phyloP scores from a whole-genome alignment of 1,140 invertebrate genomes.

The Liolophura sinensis region DNA sequence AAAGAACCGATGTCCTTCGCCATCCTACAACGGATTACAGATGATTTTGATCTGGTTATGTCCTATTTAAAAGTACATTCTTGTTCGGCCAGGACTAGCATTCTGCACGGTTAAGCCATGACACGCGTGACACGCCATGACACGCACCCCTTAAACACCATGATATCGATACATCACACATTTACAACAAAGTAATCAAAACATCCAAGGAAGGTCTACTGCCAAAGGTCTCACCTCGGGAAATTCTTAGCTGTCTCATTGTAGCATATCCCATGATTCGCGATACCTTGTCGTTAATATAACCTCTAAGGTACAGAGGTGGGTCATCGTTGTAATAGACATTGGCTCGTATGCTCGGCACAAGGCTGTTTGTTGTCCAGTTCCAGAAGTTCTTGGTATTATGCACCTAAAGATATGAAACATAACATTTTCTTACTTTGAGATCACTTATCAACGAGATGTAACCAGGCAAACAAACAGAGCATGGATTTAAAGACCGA shows the following conservation, averaged over 20 bases:
- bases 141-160: neutral
- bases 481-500: no score
- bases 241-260: constrained; percentile 61
- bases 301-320: constrained; percentile 62
- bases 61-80: no score
- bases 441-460: no score
- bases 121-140: no score
- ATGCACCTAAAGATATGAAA: constrained; percentile 33
- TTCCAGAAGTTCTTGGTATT: constrained; percentile 59
- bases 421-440: neutral
- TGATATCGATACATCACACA: neutral
- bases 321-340: constrained; percentile 63
- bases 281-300: constrained; percentile 61
- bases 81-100: no score
- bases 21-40: no score
- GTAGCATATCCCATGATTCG: constrained; percentile 65
- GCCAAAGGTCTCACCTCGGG: constrained; percentile 34
- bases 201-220: neutral
- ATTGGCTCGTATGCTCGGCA: constrained; percentile 58
- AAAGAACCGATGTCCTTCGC: no score
- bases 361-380: constrained; percentile 57
- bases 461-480: no score
- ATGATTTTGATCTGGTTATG: neutral
- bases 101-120: no score
- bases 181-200: neutral